Conservation (phyloP, 2,888 invertebrate genomes). For the Mesoligia furuncula region DNA sequence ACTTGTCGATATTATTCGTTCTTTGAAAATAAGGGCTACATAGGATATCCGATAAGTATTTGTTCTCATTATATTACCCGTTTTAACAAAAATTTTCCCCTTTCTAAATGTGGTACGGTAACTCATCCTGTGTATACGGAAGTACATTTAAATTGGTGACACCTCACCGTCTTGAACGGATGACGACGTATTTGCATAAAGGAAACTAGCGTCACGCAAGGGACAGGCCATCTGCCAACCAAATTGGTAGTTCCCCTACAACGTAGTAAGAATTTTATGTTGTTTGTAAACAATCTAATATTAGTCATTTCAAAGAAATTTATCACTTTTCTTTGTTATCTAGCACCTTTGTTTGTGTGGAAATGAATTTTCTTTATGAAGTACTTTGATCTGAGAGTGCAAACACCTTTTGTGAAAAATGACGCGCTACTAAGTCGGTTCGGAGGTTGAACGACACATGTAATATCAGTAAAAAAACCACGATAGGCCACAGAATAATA, state of each 20-base stretch:
- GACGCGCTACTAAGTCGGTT: constrained; percentile 19
- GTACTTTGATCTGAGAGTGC: constrained; percentile 12
- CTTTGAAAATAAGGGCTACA: neutral
- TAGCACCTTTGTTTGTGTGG: constrained; percentile 11
- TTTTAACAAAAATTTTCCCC: constrained; percentile 4
- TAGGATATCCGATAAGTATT: neutral
- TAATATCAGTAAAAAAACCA: constrained; percentile 20
- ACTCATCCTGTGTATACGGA: constrained; percentile 32
- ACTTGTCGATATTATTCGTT: neutral
- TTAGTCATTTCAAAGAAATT: constrained; percentile 35
- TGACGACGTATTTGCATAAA: constrained; percentile 56
- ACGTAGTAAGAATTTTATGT: constrained; percentile 39
- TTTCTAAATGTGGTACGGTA: neutral
- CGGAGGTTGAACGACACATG: constrained; percentile 23
- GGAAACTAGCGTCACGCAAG: constrained; percentile 55
- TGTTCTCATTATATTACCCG: neutral
- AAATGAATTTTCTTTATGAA: constrained; percentile 15
- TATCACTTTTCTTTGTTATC: constrained; percentile 33
- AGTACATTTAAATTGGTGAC: constrained; percentile 46
- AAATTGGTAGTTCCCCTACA: constrained; percentile 48
- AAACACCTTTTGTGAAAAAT: constrained; percentile 26
- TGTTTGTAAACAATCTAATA: constrained; percentile 37
- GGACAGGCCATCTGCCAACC: constrained; percentile 51
- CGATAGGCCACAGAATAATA: constrained; percentile 16
- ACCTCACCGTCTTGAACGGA: constrained; percentile 32